A percentile compares a stretch with the other conserved stretches of the same genome.
Evolutionary conservation across 2,797 vertebrate genomes (phyloP).

Genomic region (Macrochelys suwanniensis): DNA sequence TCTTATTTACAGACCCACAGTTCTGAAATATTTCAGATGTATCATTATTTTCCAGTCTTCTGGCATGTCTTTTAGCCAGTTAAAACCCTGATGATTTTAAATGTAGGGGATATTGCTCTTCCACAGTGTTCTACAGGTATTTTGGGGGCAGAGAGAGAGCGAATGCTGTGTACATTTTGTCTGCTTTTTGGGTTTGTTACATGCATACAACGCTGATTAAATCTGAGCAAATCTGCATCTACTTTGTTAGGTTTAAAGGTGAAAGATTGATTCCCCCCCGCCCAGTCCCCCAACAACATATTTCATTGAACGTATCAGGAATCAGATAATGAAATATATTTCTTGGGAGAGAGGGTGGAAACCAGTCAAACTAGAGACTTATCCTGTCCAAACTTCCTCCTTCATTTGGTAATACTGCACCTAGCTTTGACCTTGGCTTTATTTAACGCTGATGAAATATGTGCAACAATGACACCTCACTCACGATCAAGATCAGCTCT

Average conservation of each 20-base stretch:
- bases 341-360: constrained; percentile 23
- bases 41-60: constrained; percentile 25
- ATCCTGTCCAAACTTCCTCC: constrained; percentile 41
- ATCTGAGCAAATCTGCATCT: constrained; percentile 58
- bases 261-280: constrained; percentile 22
- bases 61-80: constrained; percentile 28
- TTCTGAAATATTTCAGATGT: constrained; percentile 60
- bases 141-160: constrained; percentile 5
- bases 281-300: background rate
- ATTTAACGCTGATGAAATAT: constrained; percentile 71
- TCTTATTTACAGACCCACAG: constrained; percentile 61
- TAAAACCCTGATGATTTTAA: constrained; percentile 37
- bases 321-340: constrained; percentile 59
- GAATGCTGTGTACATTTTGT: constrained; percentile 1
- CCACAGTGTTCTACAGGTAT: constrained; percentile 27
- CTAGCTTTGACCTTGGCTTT: constrained; percentile 69
- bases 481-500: constrained; percentile 56
- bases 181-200: constrained; percentile 20
- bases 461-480: constrained; percentile 60
- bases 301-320: constrained; percentile 26
- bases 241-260: constrained; percentile 56
- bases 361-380: background rate
- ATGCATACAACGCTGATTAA: constrained; percentile 58
- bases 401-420: constrained; percentile 68
- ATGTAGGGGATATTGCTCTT: constrained; percentile 35